Conservation (phyloP, 2,797 vertebrate species). For the Steatocranus sp. region DNA sequence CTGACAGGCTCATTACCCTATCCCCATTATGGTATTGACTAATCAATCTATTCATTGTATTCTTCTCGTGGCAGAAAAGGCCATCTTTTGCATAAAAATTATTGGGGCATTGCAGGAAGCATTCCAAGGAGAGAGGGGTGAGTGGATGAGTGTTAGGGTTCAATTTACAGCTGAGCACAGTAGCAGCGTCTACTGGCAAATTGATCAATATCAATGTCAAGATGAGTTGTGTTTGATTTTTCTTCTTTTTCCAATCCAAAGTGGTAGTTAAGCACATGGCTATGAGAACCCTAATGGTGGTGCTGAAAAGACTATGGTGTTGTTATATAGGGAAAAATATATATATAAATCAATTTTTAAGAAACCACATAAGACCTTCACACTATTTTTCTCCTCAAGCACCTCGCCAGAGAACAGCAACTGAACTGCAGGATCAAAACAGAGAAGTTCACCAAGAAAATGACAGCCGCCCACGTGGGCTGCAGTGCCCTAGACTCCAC, state of each 20-base stretch:
- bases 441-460: slow-evolving; percentile 28
- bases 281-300: background rate
- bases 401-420: background rate
- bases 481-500: slow-evolving; percentile 24
- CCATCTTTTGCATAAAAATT: slow-evolving; percentile 63
- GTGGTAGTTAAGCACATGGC: background rate
- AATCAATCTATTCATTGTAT: slow-evolving; percentile 73
- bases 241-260: slow-evolving; percentile 7
- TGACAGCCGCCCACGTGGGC: slow-evolving; percentile 16
- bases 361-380: background rate
- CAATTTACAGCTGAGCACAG: slow-evolving; percentile 44
- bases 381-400: background rate
- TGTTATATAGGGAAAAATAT: background rate
- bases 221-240: slow-evolving; percentile 21
- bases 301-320: background rate
- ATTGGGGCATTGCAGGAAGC: slow-evolving; percentile 19
- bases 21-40: slow-evolving; percentile 73
- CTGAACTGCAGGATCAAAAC: slow-evolving; percentile 31
- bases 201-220: slow-evolving; percentile 58
- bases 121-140: slow-evolving; percentile 16
- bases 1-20: slow-evolving; percentile 72
- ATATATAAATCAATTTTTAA: background rate
- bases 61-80: slow-evolving; percentile 56
- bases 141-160: slow-evolving; percentile 40
- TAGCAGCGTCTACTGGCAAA: slow-evolving; percentile 24